A percentile compares a stretch with the other conserved stretches of the same genome.
Evolutionary conservation across 1,140 invertebrate genomes (phyloP).

Genomic region (Whitmania pigra): DNA sequence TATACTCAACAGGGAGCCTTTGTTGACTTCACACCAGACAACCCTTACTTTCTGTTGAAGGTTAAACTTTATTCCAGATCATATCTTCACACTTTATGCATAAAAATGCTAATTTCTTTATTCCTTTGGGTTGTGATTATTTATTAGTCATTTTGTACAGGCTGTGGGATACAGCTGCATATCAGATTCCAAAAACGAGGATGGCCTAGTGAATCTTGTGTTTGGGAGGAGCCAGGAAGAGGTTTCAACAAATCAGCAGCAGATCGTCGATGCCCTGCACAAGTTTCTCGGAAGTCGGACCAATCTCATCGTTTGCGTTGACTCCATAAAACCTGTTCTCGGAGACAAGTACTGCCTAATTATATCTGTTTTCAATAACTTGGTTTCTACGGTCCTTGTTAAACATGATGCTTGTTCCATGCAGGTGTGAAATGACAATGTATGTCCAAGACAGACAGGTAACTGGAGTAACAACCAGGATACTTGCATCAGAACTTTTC

Average conservation of each 20-base stretch:
- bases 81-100: no score
- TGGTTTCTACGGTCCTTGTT: not conserved
- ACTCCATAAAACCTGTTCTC: slow-evolving; percentile 58
- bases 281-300: slow-evolving; percentile 57
- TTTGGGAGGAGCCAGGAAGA: slow-evolving; percentile 67
- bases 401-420: slow-evolving; percentile 10
- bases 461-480: slow-evolving; percentile 49
- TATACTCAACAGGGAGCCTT: slow-evolving; percentile 45
- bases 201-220: slow-evolving; percentile 67
- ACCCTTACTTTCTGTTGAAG: slow-evolving; percentile 81
- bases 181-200: slow-evolving; percentile 66
- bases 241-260: slow-evolving; percentile 58
- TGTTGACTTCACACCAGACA: slow-evolving; percentile 71
- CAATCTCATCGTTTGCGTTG: slow-evolving; percentile 62
- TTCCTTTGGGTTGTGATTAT: not conserved
- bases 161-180: slow-evolving; percentile 76
- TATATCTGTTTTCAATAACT: not conserved
- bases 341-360: slow-evolving; percentile 50
- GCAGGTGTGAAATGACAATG: slow-evolving; percentile 58
- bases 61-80: slow-evolving; percentile 28
- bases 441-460: slow-evolving; percentile 63
- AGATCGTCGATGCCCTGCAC: slow-evolving; percentile 55
- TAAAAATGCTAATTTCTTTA: not conserved
- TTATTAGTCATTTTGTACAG: slow-evolving; percentile 27
- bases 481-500: slow-evolving; percentile 58